These are phyloP conservation scores for Eumaeus atala DNA, from an alignment of 1,140 invertebrate genomes.

Conservation along the genomic window DNA sequence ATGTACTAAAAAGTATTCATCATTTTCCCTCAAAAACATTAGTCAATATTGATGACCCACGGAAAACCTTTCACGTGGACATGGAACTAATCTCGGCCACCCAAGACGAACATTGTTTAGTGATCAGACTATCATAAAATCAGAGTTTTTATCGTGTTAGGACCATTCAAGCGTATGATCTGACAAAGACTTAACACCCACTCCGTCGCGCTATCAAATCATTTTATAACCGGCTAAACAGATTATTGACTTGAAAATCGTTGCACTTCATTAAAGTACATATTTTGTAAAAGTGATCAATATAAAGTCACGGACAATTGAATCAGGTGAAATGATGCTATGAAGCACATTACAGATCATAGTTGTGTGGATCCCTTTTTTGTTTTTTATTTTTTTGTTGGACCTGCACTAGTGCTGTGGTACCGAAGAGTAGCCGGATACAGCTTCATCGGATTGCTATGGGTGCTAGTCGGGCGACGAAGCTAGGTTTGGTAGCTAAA, in stretches of 20 bases:
- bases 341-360: too few species aligned
- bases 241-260: constrained; percentile 33
- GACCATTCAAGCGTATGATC: constrained; percentile 38
- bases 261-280: constrained; percentile 15
- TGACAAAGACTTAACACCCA: constrained; percentile 58
- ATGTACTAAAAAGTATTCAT: constrained; percentile 1
- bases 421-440: too few species aligned
- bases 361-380: too few species aligned
- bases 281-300: neutral
- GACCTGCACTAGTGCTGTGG: too few species aligned
- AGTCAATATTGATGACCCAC: constrained; percentile 3
- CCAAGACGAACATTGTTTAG: constrained; percentile 64
- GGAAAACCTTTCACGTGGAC: constrained; percentile 12
- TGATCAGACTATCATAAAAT: constrained; percentile 62
- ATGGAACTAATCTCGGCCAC: constrained; percentile 37
- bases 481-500: too few species aligned
- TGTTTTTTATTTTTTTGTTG: too few species aligned
- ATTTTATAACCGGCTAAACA: constrained; percentile 39
- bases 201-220: constrained; percentile 36
- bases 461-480: too few species aligned
- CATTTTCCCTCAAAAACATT: constrained; percentile 5
- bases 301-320: too few species aligned
- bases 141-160: constrained; percentile 55
- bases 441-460: too few species aligned
- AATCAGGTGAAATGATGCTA: too few species aligned